Conservation (phyloP, 2,113 vertebrate species). For the Nymphicus hollandicus region DNA sequence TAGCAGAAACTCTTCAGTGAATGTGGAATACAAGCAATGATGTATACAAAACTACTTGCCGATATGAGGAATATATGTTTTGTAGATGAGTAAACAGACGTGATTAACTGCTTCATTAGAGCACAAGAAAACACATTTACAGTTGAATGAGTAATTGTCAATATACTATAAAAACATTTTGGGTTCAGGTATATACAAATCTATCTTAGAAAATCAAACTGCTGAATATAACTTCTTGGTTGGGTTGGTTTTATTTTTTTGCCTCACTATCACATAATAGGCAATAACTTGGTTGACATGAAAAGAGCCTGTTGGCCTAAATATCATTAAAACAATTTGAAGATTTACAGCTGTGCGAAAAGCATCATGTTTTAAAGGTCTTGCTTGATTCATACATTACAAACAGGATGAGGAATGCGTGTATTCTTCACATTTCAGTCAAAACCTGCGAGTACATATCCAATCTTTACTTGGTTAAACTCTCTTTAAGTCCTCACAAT, state of each 20-base stretch:
- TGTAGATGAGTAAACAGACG: neutral
- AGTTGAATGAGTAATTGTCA: neutral
- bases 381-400: neutral
- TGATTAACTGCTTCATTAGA: slow-evolving; percentile 44
- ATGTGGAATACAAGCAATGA: neutral
- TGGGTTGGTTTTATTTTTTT: neutral
- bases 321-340: neutral
- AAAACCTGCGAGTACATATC: neutral
- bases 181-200: neutral
- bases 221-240: neutral
- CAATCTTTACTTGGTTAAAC: neutral
- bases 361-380: neutral
- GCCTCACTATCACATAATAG: neutral
- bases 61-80: neutral
- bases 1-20: neutral
- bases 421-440: neutral
- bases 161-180: slow-evolving; percentile 27
- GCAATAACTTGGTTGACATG: neutral
- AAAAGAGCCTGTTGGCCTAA: neutral
- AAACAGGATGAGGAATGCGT: neutral
- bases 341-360: neutral
- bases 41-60: neutral
- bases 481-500: neutral
- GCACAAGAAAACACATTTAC: slow-evolving; percentile 7
- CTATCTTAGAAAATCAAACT: neutral